Evolutionary conservation across 2,797 vertebrate species (phyloP).

Genomic region (Channallabes apus): DNA sequence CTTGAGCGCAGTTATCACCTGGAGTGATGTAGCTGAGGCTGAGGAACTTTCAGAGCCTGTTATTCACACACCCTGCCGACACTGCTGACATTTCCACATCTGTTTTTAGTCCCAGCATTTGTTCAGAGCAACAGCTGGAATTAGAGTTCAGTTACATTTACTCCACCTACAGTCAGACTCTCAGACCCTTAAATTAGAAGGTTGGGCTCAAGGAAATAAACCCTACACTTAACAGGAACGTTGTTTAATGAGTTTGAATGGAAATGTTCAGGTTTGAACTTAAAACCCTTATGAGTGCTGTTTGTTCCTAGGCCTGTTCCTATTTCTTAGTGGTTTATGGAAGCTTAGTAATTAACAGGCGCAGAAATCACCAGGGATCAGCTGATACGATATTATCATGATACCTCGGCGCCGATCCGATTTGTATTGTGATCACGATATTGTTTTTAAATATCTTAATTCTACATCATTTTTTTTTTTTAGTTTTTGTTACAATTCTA

Average conservation of each 20-base stretch:
- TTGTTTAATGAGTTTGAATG: background rate
- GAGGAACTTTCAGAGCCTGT: background rate
- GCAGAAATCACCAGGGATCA: too few species aligned
- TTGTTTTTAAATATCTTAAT: too few species aligned
- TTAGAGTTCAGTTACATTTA: background rate
- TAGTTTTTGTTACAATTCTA: too few species aligned
- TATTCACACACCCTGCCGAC: background rate
- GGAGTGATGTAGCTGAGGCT: background rate
- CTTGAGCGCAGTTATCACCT: background rate
- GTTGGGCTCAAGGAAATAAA: background rate
- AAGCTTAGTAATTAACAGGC: background rate
- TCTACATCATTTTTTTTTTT: too few species aligned
- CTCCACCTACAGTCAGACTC: background rate
- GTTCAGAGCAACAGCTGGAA: background rate
- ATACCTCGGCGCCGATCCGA: too few species aligned
- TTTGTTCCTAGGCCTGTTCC: background rate
- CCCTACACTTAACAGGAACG: background rate
- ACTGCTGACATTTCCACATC: background rate
- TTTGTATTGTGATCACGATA: too few species aligned
- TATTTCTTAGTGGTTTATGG: background rate
- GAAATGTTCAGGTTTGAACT: background rate
- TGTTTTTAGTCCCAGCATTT: constrained; percentile 1
- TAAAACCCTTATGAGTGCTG: background rate
- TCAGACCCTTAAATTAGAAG: background rate
- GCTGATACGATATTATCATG: too few species aligned